Percentiles rank a stretch among this genome's conserved stretches.
Conservation (phyloP, 2,888 invertebrate species). For the Ceriagrion tenellum region DNA sequence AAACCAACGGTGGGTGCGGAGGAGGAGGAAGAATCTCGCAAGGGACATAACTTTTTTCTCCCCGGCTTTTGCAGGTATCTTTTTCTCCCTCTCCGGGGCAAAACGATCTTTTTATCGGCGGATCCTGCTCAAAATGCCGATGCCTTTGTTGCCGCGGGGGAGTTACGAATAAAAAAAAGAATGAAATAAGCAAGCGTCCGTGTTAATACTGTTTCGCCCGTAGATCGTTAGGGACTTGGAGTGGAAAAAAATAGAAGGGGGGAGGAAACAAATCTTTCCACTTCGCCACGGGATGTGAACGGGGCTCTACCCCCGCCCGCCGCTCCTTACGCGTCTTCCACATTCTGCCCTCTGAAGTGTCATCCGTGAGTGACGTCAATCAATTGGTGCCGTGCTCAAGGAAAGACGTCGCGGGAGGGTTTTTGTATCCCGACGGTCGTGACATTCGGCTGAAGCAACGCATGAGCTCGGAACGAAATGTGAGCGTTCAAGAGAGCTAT, state of each 20-base stretch:
- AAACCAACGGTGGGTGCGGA: background rate
- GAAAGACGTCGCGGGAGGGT: too few relatives aligned
- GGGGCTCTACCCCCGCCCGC: too few relatives aligned
- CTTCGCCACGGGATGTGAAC: too few relatives aligned
- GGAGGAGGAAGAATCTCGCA: background rate
- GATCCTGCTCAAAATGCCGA: background rate
- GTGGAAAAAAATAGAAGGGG: background rate
- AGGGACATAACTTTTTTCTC: background rate
- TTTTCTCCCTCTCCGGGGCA: background rate
- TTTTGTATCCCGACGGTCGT: too few relatives aligned
- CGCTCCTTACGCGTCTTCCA: too few relatives aligned
- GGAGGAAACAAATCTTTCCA: too few relatives aligned
- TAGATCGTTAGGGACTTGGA: background rate
- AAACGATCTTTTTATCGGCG: constrained; percentile 5
- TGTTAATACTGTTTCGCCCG: background rate
- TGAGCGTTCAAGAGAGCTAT: too few relatives aligned
- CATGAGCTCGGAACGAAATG: too few relatives aligned
- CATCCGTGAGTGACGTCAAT: too few relatives aligned
- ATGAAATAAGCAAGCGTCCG: background rate
- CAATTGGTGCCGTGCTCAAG: too few relatives aligned
- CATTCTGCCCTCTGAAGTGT: too few relatives aligned
- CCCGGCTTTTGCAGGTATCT: constrained; percentile 1
- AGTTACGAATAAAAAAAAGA: background rate
- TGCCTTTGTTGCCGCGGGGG: background rate
- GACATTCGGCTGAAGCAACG: too few relatives aligned